Conservation (phyloP, 1,140 invertebrate genomes). For the Drosophila kohkoa region DNA sequence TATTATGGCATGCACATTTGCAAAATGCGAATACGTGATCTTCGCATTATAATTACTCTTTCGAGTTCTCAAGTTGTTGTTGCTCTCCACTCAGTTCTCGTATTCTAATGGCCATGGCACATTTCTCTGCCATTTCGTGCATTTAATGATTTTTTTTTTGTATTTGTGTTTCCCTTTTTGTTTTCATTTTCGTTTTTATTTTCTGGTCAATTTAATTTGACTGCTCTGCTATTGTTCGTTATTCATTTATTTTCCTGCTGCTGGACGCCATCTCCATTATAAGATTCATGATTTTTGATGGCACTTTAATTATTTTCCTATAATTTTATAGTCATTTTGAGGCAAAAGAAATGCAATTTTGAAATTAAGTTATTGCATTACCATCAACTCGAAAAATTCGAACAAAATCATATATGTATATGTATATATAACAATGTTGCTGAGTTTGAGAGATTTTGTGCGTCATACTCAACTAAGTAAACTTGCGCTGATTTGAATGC, state of each 20-base stretch:
- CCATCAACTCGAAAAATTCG: too few species aligned
- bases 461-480: too few species aligned
- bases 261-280: constrained; percentile 9
- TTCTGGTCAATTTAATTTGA: constrained; percentile 80
- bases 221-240: constrained; percentile 77
- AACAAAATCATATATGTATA: too few species aligned
- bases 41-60: constrained; percentile 79
- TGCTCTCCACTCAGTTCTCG: background rate
- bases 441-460: too few species aligned
- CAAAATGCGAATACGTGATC: constrained; percentile 81
- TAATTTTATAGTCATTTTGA: constrained; percentile 47
- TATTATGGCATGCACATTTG: constrained; percentile 69
- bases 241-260: background rate
- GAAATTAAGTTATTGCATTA: too few species aligned
- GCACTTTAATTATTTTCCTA: constrained; percentile 73
- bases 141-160: constrained; percentile 75
- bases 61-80: constrained; percentile 25
- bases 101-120: constrained; percentile 79
- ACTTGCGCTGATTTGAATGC: too few species aligned
- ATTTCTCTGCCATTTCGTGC: constrained; percentile 81
- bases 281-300: constrained; percentile 68
- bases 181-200: constrained; percentile 64
- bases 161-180: constrained; percentile 54
- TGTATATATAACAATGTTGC: too few species aligned
- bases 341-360: too few species aligned